Evolutionary conservation across 2,113 vertebrate genomes (phyloP).

Genomic region (Pachycephala philippinensis): DNA sequence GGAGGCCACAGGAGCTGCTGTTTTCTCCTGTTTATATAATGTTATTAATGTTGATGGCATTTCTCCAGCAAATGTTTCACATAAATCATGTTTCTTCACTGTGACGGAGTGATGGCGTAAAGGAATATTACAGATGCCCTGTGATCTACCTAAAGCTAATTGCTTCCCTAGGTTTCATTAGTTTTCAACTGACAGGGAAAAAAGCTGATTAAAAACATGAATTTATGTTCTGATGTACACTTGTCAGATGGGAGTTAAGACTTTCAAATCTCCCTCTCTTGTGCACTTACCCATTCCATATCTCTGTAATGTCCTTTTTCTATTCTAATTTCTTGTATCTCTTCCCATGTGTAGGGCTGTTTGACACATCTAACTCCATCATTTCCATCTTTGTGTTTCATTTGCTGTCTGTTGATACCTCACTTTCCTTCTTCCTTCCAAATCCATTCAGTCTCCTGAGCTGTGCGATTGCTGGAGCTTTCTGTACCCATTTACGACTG

Average conservation of each 20-base stretch:
- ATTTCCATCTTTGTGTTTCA: background rate
- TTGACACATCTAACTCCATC: background rate
- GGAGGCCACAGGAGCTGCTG: background rate
- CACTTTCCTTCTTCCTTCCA: background rate
- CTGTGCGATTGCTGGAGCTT: background rate
- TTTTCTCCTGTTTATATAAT: background rate
- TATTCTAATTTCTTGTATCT: background rate
- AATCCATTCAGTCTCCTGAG: background rate
- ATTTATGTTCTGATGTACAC: background rate
- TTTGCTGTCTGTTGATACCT: background rate
- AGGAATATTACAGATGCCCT: background rate
- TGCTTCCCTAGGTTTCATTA: background rate
- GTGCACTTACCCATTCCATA: background rate
- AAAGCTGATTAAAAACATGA: background rate
- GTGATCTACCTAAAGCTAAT: background rate
- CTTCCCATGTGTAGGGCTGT: background rate
- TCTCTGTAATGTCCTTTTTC: background rate
- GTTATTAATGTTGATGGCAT: background rate
- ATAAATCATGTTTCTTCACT: conserved; percentile 12
- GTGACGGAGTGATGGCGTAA: background rate
- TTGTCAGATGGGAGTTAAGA: background rate
- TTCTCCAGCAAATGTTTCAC: conserved; percentile 12
- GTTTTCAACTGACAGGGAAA: background rate
- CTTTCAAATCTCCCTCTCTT: background rate
- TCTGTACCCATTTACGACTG: background rate